Conservation (phyloP, 92 coral and sea anemone species). For the Blastomussa wellsi region DNA sequence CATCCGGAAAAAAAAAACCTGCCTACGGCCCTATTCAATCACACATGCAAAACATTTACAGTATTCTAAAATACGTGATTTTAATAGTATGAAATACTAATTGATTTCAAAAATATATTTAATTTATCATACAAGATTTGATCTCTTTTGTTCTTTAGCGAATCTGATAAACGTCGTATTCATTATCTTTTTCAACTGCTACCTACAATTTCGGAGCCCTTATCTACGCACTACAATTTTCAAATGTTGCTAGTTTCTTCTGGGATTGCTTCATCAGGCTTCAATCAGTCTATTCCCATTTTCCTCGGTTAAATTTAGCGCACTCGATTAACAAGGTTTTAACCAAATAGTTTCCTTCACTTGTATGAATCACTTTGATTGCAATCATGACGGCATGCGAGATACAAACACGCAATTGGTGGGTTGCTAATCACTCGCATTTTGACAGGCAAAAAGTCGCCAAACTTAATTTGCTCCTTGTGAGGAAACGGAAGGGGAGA, state of each 20-base stretch:
- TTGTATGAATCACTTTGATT: not conserved
- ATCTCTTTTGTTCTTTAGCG: not conserved
- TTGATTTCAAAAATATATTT: not conserved
- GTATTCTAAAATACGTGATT: no score
- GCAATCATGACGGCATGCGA: not conserved
- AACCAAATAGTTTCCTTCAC: not conserved
- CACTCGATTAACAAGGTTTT: no score
- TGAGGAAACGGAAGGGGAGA: conserved; percentile 62
- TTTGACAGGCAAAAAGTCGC: not conserved
- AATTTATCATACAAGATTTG: not conserved
- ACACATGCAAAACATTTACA: not conserved
- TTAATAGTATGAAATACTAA: no score
- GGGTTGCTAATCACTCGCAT: not conserved
- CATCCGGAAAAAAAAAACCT: no score
- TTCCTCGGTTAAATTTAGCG: no score
- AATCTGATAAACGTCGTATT: not conserved
- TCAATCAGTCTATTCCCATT: no score
- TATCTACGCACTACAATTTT: not conserved
- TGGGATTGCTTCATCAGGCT: no score
- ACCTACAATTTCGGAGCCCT: not conserved
- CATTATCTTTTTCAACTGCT: not conserved
- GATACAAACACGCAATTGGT: not conserved
- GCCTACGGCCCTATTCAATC: no score
- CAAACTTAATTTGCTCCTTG: conserved; percentile 28
- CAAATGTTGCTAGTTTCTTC: not conserved